phyloP scores from a whole-genome alignment of 2,888 invertebrate genomes.

The Eremobia ochroleuca region DNA sequence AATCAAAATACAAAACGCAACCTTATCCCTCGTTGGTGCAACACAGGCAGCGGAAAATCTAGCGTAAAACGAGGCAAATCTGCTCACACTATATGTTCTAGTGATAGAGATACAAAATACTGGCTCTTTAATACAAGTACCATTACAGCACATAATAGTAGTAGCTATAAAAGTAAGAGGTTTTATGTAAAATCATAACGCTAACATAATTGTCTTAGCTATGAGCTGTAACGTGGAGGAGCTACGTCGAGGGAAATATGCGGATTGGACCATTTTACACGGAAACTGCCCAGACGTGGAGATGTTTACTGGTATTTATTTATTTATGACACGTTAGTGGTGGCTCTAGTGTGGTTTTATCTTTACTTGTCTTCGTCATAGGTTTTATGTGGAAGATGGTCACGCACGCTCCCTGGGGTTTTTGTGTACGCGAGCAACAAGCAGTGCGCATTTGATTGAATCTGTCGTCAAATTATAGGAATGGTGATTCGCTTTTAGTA shows the following conservation, averaged over 20 bases:
- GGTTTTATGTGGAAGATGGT: background rate
- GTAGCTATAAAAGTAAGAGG: constrained; percentile 56
- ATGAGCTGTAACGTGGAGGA: constrained; percentile 26
- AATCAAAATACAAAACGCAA: no score
- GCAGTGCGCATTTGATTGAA: no score
- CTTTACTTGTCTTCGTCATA: constrained; percentile 1
- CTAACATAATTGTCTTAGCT: constrained; percentile 47
- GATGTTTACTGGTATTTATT: constrained; percentile 27
- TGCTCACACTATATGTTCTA: constrained; percentile 1
- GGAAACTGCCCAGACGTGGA: constrained; percentile 27
- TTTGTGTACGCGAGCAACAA: background rate
- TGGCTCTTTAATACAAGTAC: constrained; percentile 68
- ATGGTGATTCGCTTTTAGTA: background rate
- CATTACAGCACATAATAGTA: constrained; percentile 56
- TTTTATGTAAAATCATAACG: constrained; percentile 66
- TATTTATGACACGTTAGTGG: constrained; percentile 36
- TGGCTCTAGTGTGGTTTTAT: background rate
- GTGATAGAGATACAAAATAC: constrained; percentile 45
- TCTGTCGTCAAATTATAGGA: background rate
- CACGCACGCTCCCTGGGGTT: background rate
- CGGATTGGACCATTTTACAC: constrained; percentile 45
- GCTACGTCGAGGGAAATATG: constrained; percentile 60
- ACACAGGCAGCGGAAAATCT: constrained; percentile 6
- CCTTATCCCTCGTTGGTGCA: background rate
- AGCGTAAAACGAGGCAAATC: constrained; percentile 22